Evolutionary conservation across 2,888 invertebrate species (phyloP).

Genomic region (Electrophaes corylata): DNA sequence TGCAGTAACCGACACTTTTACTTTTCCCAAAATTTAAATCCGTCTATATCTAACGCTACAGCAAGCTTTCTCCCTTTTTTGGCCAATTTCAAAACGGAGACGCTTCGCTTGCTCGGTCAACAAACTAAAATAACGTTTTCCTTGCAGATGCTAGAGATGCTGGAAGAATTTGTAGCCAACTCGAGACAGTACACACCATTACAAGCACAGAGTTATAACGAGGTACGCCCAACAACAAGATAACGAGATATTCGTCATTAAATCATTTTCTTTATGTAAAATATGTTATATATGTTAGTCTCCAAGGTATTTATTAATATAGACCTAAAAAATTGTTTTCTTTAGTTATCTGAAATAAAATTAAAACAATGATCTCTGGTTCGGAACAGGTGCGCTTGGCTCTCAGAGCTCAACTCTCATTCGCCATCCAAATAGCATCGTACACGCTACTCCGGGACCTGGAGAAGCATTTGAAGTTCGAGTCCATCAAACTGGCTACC

Average conservation of each 20-base stretch:
- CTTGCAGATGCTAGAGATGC: constrained; percentile 78
- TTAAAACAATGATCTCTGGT: neutral
- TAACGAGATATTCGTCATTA: too few relatives aligned
- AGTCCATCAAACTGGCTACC: constrained; percentile 64
- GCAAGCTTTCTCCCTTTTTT: too few relatives aligned
- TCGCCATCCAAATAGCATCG: constrained; percentile 71
- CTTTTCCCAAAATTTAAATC: too few relatives aligned
- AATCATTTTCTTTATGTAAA: too few relatives aligned
- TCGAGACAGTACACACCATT: constrained; percentile 59
- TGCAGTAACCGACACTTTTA: too few relatives aligned
- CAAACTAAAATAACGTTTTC: neutral
- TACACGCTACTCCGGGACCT: constrained; percentile 71
- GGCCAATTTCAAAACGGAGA: too few relatives aligned
- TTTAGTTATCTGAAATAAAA: too few relatives aligned
- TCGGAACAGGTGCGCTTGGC: constrained; percentile 60
- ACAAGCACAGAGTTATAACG: constrained; percentile 72
- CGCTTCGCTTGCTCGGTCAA: neutral
- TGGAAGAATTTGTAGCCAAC: constrained; percentile 78
- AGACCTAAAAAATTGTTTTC: too few relatives aligned
- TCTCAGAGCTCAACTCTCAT: constrained; percentile 63
- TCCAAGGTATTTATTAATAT: too few relatives aligned
- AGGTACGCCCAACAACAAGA: constrained; percentile 45
- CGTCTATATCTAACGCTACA: too few relatives aligned
- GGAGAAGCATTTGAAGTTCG: constrained; percentile 58
- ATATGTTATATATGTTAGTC: too few relatives aligned